phyloP scores from a whole-genome alignment of 2,113 vertebrate genomes.

The Atherinomorus stipes region DNA sequence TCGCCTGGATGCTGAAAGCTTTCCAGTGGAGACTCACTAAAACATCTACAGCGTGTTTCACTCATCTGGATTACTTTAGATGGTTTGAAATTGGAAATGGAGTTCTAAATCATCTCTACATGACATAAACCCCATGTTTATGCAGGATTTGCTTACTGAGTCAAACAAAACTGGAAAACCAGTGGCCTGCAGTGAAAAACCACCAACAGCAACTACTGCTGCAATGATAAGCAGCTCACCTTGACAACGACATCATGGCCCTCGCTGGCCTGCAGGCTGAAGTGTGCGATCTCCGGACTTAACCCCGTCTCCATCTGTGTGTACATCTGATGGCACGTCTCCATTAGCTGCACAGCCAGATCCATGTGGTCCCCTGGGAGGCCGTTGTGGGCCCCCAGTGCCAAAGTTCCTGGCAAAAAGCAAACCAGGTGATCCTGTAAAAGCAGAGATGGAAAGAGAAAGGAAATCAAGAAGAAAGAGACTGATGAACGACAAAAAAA shows the following conservation, averaged over 20 bases:
- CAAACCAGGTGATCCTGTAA: constrained; percentile 96
- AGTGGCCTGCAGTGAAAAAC: too few species aligned
- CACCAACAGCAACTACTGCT: too few species aligned
- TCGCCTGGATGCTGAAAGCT: constrained; percentile 8
- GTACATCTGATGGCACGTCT: constrained; percentile 98
- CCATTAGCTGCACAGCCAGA: constrained; percentile 90
- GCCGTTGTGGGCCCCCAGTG: constrained; percentile 91
- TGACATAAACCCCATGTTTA: too few species aligned
- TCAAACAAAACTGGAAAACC: too few species aligned
- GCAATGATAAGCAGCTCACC: constrained; percentile 67
- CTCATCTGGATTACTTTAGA: not conserved
- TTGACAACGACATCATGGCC: constrained; percentile 89
- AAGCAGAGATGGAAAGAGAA: not conserved
- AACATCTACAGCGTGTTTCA: not conserved
- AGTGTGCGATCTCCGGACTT: constrained; percentile 94
- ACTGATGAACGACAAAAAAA: not conserved
- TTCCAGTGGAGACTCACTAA: not conserved
- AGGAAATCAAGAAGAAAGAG: not conserved
- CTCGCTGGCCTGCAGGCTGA: constrained; percentile 84
- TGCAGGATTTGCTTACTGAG: too few species aligned
- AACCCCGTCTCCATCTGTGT: constrained; percentile 94
- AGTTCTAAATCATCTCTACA: not conserved
- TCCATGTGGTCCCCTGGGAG: constrained; percentile 91
- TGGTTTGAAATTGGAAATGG: not conserved
- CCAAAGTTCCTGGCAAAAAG: constrained; percentile 95